Evolutionary conservation across 2,888 invertebrate species (phyloP).

Genomic region (Himalopsyche anomala): DNA sequence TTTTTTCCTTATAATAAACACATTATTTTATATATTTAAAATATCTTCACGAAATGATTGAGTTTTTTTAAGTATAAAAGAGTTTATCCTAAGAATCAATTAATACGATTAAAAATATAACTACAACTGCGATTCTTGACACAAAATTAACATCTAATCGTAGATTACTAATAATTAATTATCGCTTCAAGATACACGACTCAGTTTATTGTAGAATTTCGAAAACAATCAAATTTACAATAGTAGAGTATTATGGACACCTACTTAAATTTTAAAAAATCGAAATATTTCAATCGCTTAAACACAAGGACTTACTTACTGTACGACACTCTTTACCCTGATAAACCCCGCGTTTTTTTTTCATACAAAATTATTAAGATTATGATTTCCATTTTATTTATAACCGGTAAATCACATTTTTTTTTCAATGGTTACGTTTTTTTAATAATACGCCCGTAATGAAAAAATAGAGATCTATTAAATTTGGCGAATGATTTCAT

Average conservation of each 20-base stretch:
- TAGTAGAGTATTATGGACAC: conserved; percentile 57
- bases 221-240: conserved; percentile 56
- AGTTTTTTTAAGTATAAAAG: neutral
- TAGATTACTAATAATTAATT: conserved; percentile 70
- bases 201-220: conserved; percentile 55
- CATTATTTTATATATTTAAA: neutral
- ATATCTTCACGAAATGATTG: neutral
- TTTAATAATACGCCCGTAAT: conserved; percentile 44
- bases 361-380: conserved; percentile 70
- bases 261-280: conserved; percentile 57
- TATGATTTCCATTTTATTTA: conserved; percentile 55
- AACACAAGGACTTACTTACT: conserved; percentile 51
- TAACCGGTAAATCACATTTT: conserved; percentile 62
- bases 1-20: neutral
- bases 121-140: conserved; percentile 63
- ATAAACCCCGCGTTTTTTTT: conserved; percentile 75
- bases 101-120: conserved; percentile 5
- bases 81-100: conserved; percentile 21
- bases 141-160: conserved; percentile 65
- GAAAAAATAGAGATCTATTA: conserved; percentile 51
- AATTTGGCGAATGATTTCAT: conserved; percentile 37
- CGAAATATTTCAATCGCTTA: conserved; percentile 28
- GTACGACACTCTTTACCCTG: conserved; percentile 76
- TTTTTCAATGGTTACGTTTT: conserved; percentile 54
- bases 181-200: conserved; percentile 77